Evolutionary conservation across 2,113 vertebrate species (phyloP).

Genomic region (Hystrix brachyura): DNA sequence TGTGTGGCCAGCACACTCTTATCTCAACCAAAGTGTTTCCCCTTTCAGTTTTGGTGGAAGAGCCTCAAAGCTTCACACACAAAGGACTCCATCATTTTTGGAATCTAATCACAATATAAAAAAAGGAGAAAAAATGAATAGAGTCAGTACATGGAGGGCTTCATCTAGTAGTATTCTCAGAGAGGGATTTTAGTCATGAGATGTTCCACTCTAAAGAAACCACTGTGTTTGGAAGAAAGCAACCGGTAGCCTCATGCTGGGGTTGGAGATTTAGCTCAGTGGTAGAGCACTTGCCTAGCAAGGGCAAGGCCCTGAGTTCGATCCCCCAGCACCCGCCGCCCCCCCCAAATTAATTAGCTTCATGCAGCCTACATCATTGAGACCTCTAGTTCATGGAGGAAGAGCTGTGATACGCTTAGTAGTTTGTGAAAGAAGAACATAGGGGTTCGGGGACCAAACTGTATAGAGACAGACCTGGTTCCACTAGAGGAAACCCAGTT

Average conservation of each 20-base stretch:
- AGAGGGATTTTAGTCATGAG: background rate
- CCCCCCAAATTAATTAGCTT: background rate
- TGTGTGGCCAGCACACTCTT: background rate
- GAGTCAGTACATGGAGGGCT: background rate
- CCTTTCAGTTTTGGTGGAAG: background rate
- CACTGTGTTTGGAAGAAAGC: background rate
- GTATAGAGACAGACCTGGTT: background rate
- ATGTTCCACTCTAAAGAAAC: background rate
- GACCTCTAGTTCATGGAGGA: background rate
- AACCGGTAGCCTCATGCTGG: background rate
- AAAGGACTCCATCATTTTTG: constrained; percentile 19
- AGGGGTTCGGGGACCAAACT: background rate
- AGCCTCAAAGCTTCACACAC: background rate
- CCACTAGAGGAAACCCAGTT: background rate
- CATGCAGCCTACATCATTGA: background rate
- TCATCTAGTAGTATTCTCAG: background rate
- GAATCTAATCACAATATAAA: constrained; percentile 30
- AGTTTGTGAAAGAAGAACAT: background rate
- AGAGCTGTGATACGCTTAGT: background rate
- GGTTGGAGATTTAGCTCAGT: too few species aligned
- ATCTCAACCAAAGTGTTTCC: background rate
- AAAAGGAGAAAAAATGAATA: constrained; percentile 19
- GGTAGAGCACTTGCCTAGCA: too few species aligned
- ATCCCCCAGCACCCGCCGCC: too few species aligned
- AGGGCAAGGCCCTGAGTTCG: too few species aligned